phyloP scores from a whole-genome alignment of 1,140 invertebrate genomes.

The Zaprionus vittiger region DNA sequence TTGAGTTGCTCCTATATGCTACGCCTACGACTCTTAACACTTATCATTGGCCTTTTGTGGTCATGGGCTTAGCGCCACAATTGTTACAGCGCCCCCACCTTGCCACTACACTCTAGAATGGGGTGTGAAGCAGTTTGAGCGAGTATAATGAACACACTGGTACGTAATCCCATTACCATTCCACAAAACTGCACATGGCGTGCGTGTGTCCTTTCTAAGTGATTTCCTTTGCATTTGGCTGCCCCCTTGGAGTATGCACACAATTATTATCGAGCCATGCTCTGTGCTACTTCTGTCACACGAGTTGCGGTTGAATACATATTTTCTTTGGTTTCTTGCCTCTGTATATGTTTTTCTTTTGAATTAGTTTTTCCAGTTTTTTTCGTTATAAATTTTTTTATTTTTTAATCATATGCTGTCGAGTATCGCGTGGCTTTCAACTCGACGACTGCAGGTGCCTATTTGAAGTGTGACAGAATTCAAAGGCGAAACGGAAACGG shows the following conservation, averaged over 20 bases:
- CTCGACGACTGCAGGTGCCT: conserved; percentile 43
- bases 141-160: conserved; percentile 35
- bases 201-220: conserved; percentile 62
- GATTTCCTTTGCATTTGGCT: conserved; percentile 72
- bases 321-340: conserved; percentile 20
- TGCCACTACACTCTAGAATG: conserved; percentile 44
- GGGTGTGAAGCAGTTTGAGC: conserved; percentile 62
- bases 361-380: background rate
- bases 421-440: conserved; percentile 66
- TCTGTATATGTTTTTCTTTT: background rate
- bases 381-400: background rate
- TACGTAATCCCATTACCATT: conserved; percentile 32
- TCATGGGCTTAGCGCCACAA: conserved; percentile 6
- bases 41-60: conserved; percentile 71
- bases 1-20: conserved; percentile 58
- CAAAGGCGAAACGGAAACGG: conserved; percentile 74
- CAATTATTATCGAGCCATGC: conserved; percentile 54
- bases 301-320: conserved; percentile 60
- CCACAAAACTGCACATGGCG: conserved; percentile 18
- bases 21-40: conserved; percentile 59
- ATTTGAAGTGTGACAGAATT: conserved; percentile 79
- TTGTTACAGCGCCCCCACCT: conserved; percentile 24
- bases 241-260: conserved; percentile 62
- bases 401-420: conserved; percentile 65
- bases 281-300: conserved; percentile 75